Evolutionary conservation across 2,888 invertebrate genomes (phyloP).

Genomic region (Cryptocheilus praepositus): DNA sequence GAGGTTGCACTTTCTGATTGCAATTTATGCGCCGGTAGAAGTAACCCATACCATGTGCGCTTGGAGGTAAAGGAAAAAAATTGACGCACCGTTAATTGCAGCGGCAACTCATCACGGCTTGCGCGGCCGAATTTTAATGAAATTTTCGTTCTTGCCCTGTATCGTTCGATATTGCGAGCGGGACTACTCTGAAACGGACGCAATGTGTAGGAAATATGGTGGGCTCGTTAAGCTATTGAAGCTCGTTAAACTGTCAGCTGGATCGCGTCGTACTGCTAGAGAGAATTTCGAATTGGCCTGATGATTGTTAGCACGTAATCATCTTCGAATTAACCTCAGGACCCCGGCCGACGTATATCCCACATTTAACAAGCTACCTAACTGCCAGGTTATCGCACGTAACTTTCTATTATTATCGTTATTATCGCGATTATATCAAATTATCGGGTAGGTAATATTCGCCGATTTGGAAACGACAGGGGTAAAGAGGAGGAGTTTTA

Average conservation of each 20-base stretch:
- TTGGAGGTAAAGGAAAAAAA: too few species aligned
- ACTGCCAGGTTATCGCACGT: slow-evolving; percentile 6
- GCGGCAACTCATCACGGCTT: too few species aligned
- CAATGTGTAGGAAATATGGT: too few species aligned
- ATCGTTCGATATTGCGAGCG: too few species aligned
- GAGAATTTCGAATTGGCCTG: slow-evolving; percentile 3
- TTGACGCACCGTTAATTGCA: too few species aligned
- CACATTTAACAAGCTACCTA: neutral
- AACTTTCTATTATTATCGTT: slow-evolving; percentile 11
- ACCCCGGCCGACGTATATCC: neutral
- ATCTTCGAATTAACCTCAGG: slow-evolving; percentile 2
- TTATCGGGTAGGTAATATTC: slow-evolving; percentile 6
- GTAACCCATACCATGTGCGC: too few species aligned
- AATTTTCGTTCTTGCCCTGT: too few species aligned
- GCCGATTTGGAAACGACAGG: slow-evolving; percentile 1
- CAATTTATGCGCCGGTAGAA: slow-evolving; percentile 20
- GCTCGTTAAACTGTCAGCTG: slow-evolving; percentile 5
- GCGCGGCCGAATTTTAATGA: too few species aligned
- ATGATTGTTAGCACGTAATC: slow-evolving; percentile 9
- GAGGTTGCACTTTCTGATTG: slow-evolving; percentile 26
- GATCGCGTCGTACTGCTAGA: neutral
- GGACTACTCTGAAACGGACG: too few species aligned
- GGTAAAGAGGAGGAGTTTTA: neutral
- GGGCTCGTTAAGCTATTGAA: too few species aligned
- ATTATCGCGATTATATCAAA: slow-evolving; percentile 4